phyloP scores from a whole-genome alignment of 2,888 invertebrate species.

The Callimorpha dominula region DNA sequence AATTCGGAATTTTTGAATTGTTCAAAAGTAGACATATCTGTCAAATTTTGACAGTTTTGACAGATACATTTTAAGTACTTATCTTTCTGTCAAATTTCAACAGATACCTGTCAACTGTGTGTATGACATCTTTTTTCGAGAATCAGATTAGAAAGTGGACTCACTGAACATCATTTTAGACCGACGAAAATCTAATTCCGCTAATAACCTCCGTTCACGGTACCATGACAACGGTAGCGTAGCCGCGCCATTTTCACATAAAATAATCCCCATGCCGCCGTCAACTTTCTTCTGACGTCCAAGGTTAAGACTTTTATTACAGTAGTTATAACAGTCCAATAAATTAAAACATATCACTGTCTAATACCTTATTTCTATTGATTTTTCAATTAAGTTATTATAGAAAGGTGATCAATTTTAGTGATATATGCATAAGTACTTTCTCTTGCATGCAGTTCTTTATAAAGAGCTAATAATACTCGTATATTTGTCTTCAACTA shows the following conservation, averaged over 20 bases:
- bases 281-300: slow-evolving; percentile 42
- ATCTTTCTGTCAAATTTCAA: not conserved
- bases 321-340: not conserved
- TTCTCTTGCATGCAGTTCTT: not conserved
- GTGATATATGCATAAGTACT: not conserved
- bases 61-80: not conserved
- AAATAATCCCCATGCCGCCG: slow-evolving; percentile 11
- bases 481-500: not conserved
- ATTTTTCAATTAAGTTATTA: slow-evolving; percentile 9
- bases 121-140: not conserved
- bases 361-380: slow-evolving; percentile 35
- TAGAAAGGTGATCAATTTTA: slow-evolving; percentile 2
- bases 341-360: slow-evolving; percentile 27
- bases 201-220: slow-evolving; percentile 20
- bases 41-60: not conserved
- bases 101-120: not conserved
- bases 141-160: slow-evolving; percentile 21
- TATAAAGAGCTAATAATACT: not conserved
- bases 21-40: not conserved
- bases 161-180: slow-evolving; percentile 9
- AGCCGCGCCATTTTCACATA: slow-evolving; percentile 6
- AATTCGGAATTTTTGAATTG: not conserved
- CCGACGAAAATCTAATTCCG: slow-evolving; percentile 18
- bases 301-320: not conserved
- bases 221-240: slow-evolving; percentile 11